These are phyloP conservation scores for Cirrhinus molitorella DNA, from an alignment of 2,797 vertebrate genomes.

Conservation along the genomic window DNA sequence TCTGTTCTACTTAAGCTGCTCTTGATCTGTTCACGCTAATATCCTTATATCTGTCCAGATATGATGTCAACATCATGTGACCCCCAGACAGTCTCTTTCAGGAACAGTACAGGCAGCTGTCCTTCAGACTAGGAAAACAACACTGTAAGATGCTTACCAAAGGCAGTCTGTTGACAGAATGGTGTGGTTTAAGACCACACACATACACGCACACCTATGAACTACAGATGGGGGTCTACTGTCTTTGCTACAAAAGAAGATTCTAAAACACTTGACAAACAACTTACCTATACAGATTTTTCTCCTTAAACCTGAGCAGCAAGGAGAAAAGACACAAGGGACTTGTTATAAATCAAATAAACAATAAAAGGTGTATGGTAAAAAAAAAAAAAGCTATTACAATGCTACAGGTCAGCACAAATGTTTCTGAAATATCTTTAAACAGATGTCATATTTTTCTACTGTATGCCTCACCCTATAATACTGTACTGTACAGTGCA, in stretches of 20 bases:
- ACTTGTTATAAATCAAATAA: conserved; percentile 20
- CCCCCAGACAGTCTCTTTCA: conserved; percentile 11
- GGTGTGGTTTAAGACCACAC: conserved; percentile 58
- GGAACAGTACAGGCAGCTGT: conserved; percentile 4
- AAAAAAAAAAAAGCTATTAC: neutral
- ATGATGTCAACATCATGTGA: conserved; percentile 35
- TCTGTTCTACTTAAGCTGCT: conserved; percentile 36
- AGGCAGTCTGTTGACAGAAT: conserved; percentile 67
- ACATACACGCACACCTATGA: neutral
- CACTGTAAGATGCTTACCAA: conserved; percentile 71
- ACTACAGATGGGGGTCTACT: conserved; percentile 23
- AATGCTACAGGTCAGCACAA: neutral
- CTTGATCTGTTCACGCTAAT: conserved; percentile 40
- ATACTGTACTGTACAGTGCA: neutral
- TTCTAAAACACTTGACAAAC: conserved; percentile 32
- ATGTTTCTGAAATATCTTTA: neutral
- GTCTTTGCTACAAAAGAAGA: neutral
- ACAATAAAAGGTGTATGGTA: neutral
- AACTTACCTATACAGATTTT: conserved; percentile 47
- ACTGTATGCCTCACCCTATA: neutral
- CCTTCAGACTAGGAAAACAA: conserved; percentile 18
- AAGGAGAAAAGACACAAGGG: conserved; percentile 39
- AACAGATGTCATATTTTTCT: conserved; percentile 1
- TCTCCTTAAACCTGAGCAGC: conserved; percentile 46
- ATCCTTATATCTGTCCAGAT: conserved; percentile 29